A percentile compares a stretch with the other conserved stretches of the same genome.
phyloP scores from a whole-genome alignment of 37 sponge, comb jelly and placozoan genomes.

The Agelas oroides region DNA sequence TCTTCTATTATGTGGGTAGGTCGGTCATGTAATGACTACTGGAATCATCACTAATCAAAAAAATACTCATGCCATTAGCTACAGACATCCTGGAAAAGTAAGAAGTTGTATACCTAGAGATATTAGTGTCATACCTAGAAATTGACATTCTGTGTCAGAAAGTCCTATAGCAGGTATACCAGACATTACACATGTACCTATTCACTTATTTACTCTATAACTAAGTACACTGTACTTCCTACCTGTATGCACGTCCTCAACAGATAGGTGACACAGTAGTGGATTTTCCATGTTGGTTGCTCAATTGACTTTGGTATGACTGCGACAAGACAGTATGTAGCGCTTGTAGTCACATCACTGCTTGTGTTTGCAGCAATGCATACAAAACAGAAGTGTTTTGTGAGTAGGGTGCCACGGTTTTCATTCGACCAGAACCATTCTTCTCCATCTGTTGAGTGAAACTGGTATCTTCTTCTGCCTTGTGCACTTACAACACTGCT shows the following conservation, averaged over 20 bases:
- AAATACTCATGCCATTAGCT: too few species aligned
- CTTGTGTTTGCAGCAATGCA: conserved; percentile 17
- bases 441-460: neutral
- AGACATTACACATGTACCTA: too few species aligned
- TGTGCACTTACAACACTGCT: neutral
- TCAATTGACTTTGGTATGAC: conserved; percentile 22
- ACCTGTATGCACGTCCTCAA: conserved; percentile 38
- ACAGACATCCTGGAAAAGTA: too few species aligned
- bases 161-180: too few species aligned
- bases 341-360: neutral
- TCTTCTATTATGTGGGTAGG: too few species aligned
- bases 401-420: conserved; percentile 9
- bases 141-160: too few species aligned
- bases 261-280: conserved; percentile 45
- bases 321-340: conserved; percentile 26
- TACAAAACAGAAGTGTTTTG: conserved; percentile 24
- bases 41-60: too few species aligned
- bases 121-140: too few species aligned
- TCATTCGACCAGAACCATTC: neutral
- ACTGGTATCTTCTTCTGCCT: neutral
- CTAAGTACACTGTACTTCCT: neutral
- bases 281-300: conserved; percentile 21
- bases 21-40: too few species aligned
- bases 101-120: too few species aligned
- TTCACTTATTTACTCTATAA: too few species aligned